Evolutionary conservation across 2,113 vertebrate genomes (phyloP).

Genomic region (Hippocampus zosterae): DNA sequence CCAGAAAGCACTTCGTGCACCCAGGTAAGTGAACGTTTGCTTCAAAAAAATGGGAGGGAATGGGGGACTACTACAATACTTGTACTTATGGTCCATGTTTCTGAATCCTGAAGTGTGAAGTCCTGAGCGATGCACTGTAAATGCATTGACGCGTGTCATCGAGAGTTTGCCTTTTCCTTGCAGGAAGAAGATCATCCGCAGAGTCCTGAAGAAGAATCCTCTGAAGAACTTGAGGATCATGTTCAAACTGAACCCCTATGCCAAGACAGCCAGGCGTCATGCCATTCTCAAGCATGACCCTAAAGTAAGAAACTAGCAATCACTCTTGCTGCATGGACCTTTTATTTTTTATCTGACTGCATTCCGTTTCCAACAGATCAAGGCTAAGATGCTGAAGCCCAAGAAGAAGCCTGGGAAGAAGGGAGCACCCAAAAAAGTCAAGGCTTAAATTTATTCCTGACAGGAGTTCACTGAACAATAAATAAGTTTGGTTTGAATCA

Average conservation of each 20-base stretch:
- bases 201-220: slow-evolving; percentile 97
- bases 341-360: background rate
- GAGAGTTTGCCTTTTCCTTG: slow-evolving; percentile 3
- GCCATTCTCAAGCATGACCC: slow-evolving; percentile 87
- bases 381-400: slow-evolving; percentile 75
- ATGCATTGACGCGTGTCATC: background rate
- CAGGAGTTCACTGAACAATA: slow-evolving; percentile 62
- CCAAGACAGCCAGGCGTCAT: slow-evolving; percentile 87
- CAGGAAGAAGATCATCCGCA: slow-evolving; percentile 89
- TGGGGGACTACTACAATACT: slow-evolving; percentile 60
- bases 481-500: slow-evolving; percentile 43
- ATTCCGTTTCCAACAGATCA: slow-evolving; percentile 54
- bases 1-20: slow-evolving; percentile 87
- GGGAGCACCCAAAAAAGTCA: slow-evolving; percentile 39
- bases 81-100: slow-evolving; percentile 75
- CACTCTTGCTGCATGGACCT: background rate
- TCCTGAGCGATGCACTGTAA: slow-evolving; percentile 50
- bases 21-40: slow-evolving; percentile 72
- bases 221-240: slow-evolving; percentile 95
- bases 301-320: slow-evolving; percentile 69
- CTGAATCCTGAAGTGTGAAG: slow-evolving; percentile 70
- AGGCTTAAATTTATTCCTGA: slow-evolving; percentile 55
- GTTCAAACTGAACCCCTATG: slow-evolving; percentile 94
- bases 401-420: slow-evolving; percentile 69
- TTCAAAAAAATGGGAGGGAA: background rate